These are phyloP conservation scores for Onychomys arenicola DNA, from an alignment of 2,797 vertebrate species.

Conservation along the genomic window DNA sequence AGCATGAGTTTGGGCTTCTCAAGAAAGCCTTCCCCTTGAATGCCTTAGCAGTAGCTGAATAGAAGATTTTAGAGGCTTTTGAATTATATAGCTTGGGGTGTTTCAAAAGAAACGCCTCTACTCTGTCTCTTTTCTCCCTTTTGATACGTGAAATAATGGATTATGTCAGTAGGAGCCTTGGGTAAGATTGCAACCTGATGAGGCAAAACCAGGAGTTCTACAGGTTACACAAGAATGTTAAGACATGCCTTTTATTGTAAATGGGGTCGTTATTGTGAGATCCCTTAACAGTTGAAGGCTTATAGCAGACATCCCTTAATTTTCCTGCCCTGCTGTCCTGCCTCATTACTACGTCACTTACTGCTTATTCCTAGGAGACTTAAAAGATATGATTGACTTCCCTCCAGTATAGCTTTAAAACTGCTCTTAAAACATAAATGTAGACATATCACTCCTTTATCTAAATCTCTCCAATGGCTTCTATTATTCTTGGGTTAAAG, in stretches of 20 bases:
- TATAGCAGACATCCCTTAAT: neutral
- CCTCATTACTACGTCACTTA: constrained; percentile 1
- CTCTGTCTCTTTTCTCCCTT: neutral
- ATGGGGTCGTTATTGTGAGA: neutral
- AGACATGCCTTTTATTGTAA: neutral
- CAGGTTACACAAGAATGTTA: neutral
- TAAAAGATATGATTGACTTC: constrained; percentile 21
- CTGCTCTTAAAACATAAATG: constrained; percentile 11
- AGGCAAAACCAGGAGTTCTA: neutral
- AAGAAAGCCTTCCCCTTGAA: neutral
- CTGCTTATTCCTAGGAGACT: constrained; percentile 9
- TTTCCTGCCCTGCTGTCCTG: neutral
- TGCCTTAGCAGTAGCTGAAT: neutral
- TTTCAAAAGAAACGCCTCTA: neutral
- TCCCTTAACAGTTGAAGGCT: neutral
- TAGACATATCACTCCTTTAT: neutral
- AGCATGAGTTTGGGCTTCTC: neutral
- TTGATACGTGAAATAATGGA: neutral
- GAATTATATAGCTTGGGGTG: neutral
- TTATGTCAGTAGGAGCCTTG: neutral
- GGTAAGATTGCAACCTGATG: neutral
- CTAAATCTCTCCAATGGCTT: neutral
- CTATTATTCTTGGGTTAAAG: constrained; percentile 5
- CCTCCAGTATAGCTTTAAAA: neutral
- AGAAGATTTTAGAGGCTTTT: neutral